These are phyloP conservation scores for Myodes glareolus DNA, from an alignment of 2,113 vertebrate genomes.

Conservation along the genomic window DNA sequence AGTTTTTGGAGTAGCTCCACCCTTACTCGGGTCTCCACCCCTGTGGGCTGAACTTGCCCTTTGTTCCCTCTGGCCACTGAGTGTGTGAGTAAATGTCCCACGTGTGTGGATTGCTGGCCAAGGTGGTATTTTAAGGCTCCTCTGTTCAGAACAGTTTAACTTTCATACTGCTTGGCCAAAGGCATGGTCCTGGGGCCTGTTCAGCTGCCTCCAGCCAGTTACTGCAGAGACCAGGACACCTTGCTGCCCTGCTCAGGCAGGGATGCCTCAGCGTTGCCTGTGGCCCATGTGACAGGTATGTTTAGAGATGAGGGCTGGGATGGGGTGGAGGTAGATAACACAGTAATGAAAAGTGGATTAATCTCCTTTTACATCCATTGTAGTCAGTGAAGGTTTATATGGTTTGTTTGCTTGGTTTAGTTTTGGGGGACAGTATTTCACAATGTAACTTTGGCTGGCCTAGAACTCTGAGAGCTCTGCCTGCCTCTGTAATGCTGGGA, in stretches of 20 bases:
- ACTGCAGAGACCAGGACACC: constrained; percentile 87
- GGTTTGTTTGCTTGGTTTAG: neutral
- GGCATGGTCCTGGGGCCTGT: constrained; percentile 89
- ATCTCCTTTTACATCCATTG: neutral
- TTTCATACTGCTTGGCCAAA: constrained; percentile 56
- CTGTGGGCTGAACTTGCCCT: constrained; percentile 46
- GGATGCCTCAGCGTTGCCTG: constrained; percentile 66
- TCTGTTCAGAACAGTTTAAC: constrained; percentile 30
- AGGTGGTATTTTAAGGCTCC: constrained; percentile 58
- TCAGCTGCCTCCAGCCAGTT: constrained; percentile 89
- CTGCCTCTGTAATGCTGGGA: neutral
- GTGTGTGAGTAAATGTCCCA: neutral
- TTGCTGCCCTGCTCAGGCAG: constrained; percentile 81
- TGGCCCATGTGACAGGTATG: constrained; percentile 80
- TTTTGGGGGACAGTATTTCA: neutral
- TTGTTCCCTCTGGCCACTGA: constrained; percentile 38
- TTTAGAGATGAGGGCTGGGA: neutral
- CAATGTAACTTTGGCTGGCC: neutral
- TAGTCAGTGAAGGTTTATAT: neutral
- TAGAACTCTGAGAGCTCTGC: neutral
- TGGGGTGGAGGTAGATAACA: neutral
- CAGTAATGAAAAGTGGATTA: neutral
- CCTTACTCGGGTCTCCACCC: constrained; percentile 62
- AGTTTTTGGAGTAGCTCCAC: constrained; percentile 63
- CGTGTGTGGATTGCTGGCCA: constrained; percentile 25